These are phyloP conservation scores for Drosophila kepulauana DNA, from an alignment of 1,140 invertebrate species.

Conservation along the genomic window DNA sequence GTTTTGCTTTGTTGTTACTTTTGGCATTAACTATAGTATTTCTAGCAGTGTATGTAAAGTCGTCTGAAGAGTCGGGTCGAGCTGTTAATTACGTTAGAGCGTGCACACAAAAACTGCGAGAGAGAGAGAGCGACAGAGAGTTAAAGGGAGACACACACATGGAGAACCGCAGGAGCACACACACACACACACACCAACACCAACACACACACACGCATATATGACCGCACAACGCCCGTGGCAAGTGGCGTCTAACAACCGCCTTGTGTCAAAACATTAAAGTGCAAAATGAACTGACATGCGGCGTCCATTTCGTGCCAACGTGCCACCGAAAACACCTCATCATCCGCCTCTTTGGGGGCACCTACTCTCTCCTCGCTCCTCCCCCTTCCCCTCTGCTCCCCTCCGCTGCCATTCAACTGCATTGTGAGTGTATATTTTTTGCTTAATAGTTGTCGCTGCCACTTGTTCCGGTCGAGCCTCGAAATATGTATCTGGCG, in stretches of 20 bases:
- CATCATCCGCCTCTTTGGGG: too few species aligned
- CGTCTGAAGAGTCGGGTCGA: slow-evolving; percentile 47
- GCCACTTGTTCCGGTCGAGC: not conserved
- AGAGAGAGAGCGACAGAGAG: not conserved
- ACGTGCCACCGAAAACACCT: slow-evolving; percentile 23
- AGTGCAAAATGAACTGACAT: slow-evolving; percentile 62
- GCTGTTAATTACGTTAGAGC: slow-evolving; percentile 64
- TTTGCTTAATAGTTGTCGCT: slow-evolving; percentile 28
- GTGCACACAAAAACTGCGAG: slow-evolving; percentile 23
- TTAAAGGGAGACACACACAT: not conserved
- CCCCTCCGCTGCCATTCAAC: not conserved
- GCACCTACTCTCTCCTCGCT: not conserved
- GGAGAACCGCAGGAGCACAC: not conserved
- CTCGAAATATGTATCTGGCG: slow-evolving; percentile 23
- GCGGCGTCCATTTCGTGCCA: slow-evolving; percentile 52
- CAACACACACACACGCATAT: slow-evolving; percentile 4
- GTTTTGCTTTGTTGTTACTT: too few species aligned
- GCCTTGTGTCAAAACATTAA: slow-evolving; percentile 61
- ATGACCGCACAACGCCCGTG: slow-evolving; percentile 5
- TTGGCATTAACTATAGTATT: too few species aligned
- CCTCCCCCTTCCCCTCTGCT: not conserved
- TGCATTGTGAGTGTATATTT: slow-evolving; percentile 7
- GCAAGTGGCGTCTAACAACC: slow-evolving; percentile 59
- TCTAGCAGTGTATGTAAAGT: slow-evolving; percentile 45
- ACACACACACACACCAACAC: slow-evolving; percentile 9